Base-by-base conservation (phyloP, 2,888 invertebrate genomes). In the Anthophora plumipes region DNA sequence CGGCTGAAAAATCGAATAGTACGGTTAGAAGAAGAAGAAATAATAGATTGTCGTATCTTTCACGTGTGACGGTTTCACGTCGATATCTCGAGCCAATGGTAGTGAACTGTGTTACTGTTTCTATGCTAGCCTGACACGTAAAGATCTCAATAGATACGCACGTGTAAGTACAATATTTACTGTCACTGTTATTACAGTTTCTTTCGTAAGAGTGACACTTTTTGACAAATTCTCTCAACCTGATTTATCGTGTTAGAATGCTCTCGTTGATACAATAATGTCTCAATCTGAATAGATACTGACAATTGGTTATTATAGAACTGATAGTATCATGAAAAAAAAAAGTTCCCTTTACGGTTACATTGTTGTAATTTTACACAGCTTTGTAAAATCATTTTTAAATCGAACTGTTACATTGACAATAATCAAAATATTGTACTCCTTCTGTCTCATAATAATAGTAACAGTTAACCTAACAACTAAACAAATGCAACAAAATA, bases 31-130 rank as follows among this genome's bases (percentile, higher is more conserved):
- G 54, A 54, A 50, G 59, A 75, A 59, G 60, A 87, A 77, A 57
- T 74, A 68, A 66, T 74, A 78, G 80, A 85, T 80, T 78, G 68
- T 25, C 25, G 20, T 86, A 87, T 86, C 87, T 82, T 46, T 72
- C 87, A 83, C 77, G 83, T 77, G 74, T 76, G 61, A 80, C 63
- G 72, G 70, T 83, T 75, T 67, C 75, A 60, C 71, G 74, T 46
- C 79, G 77, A 80, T 87, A 83, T 82, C 77, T 71, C 69, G 50
- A 59, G 31, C 68, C 75, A 84, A 82, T 87, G 68, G 54, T 73
- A 77, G 50, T 70, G 50, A 67, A 59, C 79, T 71, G 69, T 70
- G 60, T 63, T 75, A 63, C 68, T 52, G 75, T 79, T 68, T 80
- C 64, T 69, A 67, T 82, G 41, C 61, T 63, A 31, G 20, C 17